Evolutionary conservation across 2,113 vertebrate genomes (phyloP).

Genomic region (Protomyctophum bolini): DNA sequence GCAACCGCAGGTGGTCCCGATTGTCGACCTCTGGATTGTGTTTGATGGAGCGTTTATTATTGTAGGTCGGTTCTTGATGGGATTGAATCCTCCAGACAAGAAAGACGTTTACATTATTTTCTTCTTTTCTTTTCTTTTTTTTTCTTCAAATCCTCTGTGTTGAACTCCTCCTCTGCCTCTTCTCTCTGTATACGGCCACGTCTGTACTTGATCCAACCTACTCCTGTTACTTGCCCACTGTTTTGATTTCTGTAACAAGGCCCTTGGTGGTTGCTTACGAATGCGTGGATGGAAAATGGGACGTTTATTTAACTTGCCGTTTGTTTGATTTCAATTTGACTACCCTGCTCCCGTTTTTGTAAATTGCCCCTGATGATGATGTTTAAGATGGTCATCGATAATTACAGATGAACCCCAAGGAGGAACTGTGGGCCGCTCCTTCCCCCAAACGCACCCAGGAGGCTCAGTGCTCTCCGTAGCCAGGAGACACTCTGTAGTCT

Average conservation of each 20-base stretch:
- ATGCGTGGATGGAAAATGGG: constrained; percentile 45
- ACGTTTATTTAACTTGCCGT: constrained; percentile 61
- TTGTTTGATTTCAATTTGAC: constrained; percentile 48
- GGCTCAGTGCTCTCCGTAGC: constrained; percentile 37
- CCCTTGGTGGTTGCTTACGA: constrained; percentile 54
- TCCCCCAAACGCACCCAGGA: constrained; percentile 46
- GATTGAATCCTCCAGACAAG: constrained; percentile 21
- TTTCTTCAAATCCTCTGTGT: constrained; percentile 39
- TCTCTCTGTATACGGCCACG: constrained; percentile 26
- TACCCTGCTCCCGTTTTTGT: constrained; percentile 41
- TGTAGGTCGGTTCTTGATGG: constrained; percentile 49
- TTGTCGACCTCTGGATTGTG: constrained; percentile 66
- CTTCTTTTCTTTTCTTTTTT: constrained; percentile 17
- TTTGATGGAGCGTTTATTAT: constrained; percentile 58
- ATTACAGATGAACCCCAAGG: constrained; percentile 28
- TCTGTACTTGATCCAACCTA: constrained; percentile 46
- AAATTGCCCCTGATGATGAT: constrained; percentile 42
- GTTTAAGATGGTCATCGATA: constrained; percentile 29
- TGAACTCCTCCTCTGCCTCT: constrained; percentile 32
- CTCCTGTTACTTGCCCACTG: constrained; percentile 60
- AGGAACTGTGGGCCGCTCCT: constrained; percentile 33
- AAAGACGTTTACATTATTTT: constrained; percentile 53
- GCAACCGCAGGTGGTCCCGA: constrained; percentile 46
- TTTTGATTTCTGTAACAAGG: constrained; percentile 49
- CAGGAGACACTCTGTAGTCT: neutral